Evolutionary conservation across 2,888 invertebrate genomes (phyloP).

Genomic region (Protophormia terraenovae): DNA sequence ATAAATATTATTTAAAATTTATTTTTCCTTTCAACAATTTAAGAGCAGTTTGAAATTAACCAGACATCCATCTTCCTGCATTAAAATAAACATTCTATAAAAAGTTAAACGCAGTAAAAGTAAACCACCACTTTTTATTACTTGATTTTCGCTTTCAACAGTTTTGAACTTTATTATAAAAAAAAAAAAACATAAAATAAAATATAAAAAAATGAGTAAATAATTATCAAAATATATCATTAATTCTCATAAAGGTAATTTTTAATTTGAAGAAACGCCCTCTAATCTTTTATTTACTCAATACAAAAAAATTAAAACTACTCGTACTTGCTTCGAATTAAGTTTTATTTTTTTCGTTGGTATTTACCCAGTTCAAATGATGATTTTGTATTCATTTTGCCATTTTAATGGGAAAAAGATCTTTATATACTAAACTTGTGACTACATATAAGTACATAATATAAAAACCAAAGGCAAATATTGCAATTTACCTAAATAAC

Average conservation of each 20-base stretch:
- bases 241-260: slow-evolving; percentile 55
- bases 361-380: slow-evolving; percentile 42
- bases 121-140: not conserved
- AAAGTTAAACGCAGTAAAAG: not conserved
- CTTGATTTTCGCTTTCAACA: not conserved
- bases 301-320: slow-evolving; percentile 26
- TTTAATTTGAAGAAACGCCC: slow-evolving; percentile 47
- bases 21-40: too few relatives aligned
- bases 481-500: slow-evolving; percentile 63
- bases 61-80: not conserved
- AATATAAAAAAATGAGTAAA: slow-evolving; percentile 10
- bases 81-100: too few relatives aligned
- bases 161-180: not conserved
- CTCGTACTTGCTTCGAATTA: slow-evolving; percentile 49
- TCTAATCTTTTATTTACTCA: slow-evolving; percentile 43
- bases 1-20: too few relatives aligned
- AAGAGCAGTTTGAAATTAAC: too few relatives aligned
- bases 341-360: not conserved
- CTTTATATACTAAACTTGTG: not conserved
- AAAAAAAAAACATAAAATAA: too few relatives aligned
- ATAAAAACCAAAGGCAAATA: slow-evolving; percentile 54
- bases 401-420: not conserved
- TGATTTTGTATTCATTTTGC: slow-evolving; percentile 40
- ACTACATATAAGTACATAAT: not conserved
- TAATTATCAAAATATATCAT: slow-evolving; percentile 52